Base-by-base conservation (phyloP, 2,888 invertebrate genomes). In the Eretmocerus hayati region DNA sequence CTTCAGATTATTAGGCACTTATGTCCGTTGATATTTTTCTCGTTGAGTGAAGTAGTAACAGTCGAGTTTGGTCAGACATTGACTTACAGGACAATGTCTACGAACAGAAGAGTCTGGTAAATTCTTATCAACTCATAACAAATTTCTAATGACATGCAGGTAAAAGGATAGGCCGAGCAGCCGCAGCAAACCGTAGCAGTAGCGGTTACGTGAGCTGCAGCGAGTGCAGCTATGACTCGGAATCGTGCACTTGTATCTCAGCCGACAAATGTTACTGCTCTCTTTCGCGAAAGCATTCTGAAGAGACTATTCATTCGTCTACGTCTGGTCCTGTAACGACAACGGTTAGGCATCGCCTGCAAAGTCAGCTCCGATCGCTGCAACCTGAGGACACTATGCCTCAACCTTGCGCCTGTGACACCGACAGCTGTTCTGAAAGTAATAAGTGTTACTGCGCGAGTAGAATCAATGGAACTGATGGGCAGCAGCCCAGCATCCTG, bases 231-330 rank as follows among this genome's bases (percentile, higher is more conserved):
- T 85, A 84, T 64, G 90, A 90, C 63, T 89, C 88, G 2, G 90
- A 90, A 59, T 85, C 87, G 13, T 90, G 90, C 63, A 82, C 83
- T 11, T 85, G 85, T 59, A 75, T 77, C 20, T 81, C 82, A 0
- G 83, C 86, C 0, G 90, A 90, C 65, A 84, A 89, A 59, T 91
- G 91, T 62, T 91, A 91, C 63, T 91, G 91, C 64, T 88, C 89
- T 3, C 63, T 87, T 49, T 63, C 71, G 9, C 60, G 68, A 22
- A 46, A 35, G 64, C 64, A 41, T 74, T 31, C 31, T 15, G 18
- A 40, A 18, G n/a, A 36, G 36, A 11, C 8, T 11, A n/a, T 15
- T 18, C 11, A 19, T 9, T 9, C 4, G 5, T n/a, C 21, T 21
- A 15, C 15, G 9, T 6, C 16, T 20, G 36, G 19, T 4, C 42